Conservation (phyloP, 2,113 vertebrate species). For the Pachypanchax playfairii region DNA sequence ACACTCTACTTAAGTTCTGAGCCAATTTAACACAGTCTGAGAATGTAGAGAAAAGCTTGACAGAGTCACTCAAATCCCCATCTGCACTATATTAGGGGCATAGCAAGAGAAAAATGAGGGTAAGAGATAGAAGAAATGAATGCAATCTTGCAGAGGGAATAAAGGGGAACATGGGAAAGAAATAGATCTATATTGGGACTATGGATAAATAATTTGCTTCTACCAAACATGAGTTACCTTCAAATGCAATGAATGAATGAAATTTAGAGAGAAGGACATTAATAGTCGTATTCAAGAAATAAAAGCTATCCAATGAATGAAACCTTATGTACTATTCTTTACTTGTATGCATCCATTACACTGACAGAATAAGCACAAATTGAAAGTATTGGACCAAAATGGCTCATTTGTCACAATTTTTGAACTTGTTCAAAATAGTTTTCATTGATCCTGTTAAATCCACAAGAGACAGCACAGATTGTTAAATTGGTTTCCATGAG, state of each 20-base stretch:
- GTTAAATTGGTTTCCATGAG: conserved; percentile 28
- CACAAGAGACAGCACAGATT: conserved; percentile 18
- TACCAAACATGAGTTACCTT: neutral
- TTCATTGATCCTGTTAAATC: too few relatives aligned
- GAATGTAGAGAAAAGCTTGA: conserved; percentile 61
- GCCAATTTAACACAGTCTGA: conserved; percentile 67
- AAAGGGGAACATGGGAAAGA: neutral
- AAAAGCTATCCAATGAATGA: conserved; percentile 42
- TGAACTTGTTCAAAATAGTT: conserved; percentile 46
- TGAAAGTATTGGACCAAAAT: conserved; percentile 33
- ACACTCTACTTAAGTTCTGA: conserved; percentile 63
- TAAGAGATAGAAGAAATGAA: conserved; percentile 34
- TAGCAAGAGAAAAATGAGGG: conserved; percentile 47
- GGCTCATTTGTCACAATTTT: conserved; percentile 53
- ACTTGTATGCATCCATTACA: conserved; percentile 52
- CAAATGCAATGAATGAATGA: conserved; percentile 25
- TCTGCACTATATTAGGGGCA: conserved; percentile 55
- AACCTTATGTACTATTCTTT: conserved; percentile 23
- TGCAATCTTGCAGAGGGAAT: conserved; percentile 16
- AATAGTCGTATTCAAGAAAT: conserved; percentile 19
- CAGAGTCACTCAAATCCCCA: conserved; percentile 69
- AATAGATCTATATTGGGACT: conserved; percentile 24
- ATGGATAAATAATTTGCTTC: neutral
- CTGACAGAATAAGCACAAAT: conserved; percentile 38
- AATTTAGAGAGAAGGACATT: conserved; percentile 8